phyloP scores from a whole-genome alignment of 2,888 invertebrate species.

The Agrotis puta region DNA sequence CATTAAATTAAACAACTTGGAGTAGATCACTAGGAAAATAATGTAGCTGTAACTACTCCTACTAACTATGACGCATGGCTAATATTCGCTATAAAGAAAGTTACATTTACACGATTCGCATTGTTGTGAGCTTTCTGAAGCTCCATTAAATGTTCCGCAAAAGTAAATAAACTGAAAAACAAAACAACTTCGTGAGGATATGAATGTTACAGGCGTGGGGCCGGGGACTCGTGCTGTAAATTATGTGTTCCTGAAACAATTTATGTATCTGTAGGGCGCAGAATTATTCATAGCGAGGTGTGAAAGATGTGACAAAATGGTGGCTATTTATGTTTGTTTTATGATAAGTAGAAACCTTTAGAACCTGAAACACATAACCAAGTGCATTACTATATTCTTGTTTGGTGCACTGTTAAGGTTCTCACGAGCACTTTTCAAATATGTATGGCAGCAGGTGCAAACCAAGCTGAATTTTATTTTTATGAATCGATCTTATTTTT shows the following conservation, averaged over 20 bases:
- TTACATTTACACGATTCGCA: too few relatives aligned
- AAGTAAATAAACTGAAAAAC: constrained; percentile 20
- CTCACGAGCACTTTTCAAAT: too few relatives aligned
- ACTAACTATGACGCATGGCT: background rate
- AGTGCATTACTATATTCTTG: too few relatives aligned
- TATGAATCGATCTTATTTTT: too few relatives aligned
- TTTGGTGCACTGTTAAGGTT: too few relatives aligned
- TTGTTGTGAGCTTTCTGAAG: too few relatives aligned
- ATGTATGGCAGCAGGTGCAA: too few relatives aligned
- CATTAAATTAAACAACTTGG: too few relatives aligned
- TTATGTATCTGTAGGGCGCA: constrained; percentile 18
- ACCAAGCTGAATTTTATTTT: too few relatives aligned
- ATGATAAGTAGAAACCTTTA: constrained; percentile 5
- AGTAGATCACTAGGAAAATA: background rate
- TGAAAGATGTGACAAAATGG: constrained; percentile 7
- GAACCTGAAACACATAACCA: too few relatives aligned
- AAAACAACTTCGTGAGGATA: constrained; percentile 12
- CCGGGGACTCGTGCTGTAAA: background rate
- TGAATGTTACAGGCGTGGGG: constrained; percentile 13
- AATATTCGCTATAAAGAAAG: background rate
- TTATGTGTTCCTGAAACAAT: constrained; percentile 34
- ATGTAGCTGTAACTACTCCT: background rate
- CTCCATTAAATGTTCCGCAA: constrained; percentile 2
- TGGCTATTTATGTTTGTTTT: constrained; percentile 28
- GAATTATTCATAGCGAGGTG: constrained; percentile 23